phyloP scores from a whole-genome alignment of 2,113 vertebrate species.

The Cranoglanis bouderius region DNA sequence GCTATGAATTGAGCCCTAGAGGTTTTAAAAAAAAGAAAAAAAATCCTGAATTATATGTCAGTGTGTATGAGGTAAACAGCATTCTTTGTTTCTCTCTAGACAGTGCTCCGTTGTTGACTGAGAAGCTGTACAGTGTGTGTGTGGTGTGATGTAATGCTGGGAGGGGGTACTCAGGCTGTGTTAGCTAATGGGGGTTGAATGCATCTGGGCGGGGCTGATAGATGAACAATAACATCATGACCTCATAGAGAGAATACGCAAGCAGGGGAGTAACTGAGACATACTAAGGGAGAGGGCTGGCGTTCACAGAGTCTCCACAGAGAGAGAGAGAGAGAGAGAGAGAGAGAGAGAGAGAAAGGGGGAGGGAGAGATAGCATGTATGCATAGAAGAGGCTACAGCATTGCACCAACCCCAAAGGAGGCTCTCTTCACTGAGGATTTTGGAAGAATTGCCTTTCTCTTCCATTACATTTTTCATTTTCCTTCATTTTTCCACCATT shows the following conservation, averaged over 20 bases:
- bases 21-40: not conserved
- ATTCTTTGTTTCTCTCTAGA: slow-evolving; percentile 17
- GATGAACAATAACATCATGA: slow-evolving; percentile 74
- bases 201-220: slow-evolving; percentile 75
- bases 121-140: slow-evolving; percentile 8
- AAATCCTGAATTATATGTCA: not conserved
- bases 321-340: slow-evolving; percentile 8
- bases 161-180: slow-evolving; percentile 64
- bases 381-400: slow-evolving; percentile 64
- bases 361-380: slow-evolving; percentile 54
- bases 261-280: slow-evolving; percentile 49
- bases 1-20: not conserved
- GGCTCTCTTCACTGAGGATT: slow-evolving; percentile 62
- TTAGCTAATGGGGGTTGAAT: slow-evolving; percentile 71
- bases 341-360: slow-evolving; percentile 25
- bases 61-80: not conserved
- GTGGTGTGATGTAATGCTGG: slow-evolving; percentile 31
- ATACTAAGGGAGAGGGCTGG: slow-evolving; percentile 43
- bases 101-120: not conserved
- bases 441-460: slow-evolving; percentile 47
- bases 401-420: slow-evolving; percentile 54
- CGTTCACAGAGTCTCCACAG: slow-evolving; percentile 49
- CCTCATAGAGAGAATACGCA: slow-evolving; percentile 72
- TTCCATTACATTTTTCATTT: slow-evolving; percentile 52
- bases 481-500: slow-evolving; percentile 41